These are phyloP conservation scores for Campylorhamphus procurvoides DNA, from an alignment of 2,113 vertebrate genomes.

Conservation along the genomic window DNA sequence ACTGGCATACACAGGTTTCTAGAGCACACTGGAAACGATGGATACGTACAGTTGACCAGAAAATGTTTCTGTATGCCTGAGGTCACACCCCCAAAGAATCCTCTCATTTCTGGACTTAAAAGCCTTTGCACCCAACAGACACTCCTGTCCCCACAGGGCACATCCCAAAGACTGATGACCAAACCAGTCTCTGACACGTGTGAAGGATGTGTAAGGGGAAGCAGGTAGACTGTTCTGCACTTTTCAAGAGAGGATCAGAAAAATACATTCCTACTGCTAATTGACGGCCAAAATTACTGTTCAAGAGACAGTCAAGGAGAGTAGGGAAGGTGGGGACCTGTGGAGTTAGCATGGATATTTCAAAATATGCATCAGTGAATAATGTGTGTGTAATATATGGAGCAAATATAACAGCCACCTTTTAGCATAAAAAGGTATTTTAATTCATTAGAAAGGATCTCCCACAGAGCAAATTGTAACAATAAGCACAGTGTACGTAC, in stretches of 20 bases:
- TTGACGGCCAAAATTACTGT: background rate
- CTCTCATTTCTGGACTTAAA: background rate
- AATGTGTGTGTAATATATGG: background rate
- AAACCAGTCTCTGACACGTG: background rate
- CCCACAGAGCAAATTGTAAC: background rate
- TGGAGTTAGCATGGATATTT: background rate
- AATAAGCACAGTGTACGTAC: background rate
- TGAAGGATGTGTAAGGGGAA: background rate
- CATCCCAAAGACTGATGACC: background rate
- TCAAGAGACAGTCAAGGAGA: background rate
- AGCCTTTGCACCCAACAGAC: background rate
- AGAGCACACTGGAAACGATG: background rate
- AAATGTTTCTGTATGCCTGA: background rate
- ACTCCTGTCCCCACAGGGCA: background rate
- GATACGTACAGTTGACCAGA: background rate
- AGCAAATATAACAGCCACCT: background rate
- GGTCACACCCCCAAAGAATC: background rate
- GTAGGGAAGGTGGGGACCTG: background rate
- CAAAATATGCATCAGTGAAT: background rate
- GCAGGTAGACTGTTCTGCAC: background rate
- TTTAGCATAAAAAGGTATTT: background rate
- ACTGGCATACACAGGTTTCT: background rate
- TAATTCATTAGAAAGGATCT: background rate
- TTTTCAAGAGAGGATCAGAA: background rate
- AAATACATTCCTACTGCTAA: background rate